Evolutionary conservation across 2,888 invertebrate species (phyloP).

Genomic region (Lepetodrilus schrolli): DNA sequence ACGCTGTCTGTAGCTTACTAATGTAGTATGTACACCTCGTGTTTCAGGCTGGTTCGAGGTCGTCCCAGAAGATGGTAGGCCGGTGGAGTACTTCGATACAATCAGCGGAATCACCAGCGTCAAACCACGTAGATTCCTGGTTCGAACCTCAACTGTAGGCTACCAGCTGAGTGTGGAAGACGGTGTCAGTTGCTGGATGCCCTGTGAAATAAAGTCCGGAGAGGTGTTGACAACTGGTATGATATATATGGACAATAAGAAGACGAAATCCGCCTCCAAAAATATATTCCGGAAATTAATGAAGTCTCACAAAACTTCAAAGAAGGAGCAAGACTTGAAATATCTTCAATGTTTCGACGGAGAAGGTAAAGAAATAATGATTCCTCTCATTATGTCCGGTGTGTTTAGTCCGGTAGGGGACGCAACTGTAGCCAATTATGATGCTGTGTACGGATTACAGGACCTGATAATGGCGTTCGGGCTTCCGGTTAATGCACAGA

Average conservation of each 20-base stretch:
- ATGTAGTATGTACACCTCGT: too few species aligned
- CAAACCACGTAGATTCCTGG: slow-evolving; percentile 62
- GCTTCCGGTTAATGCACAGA: slow-evolving; percentile 64
- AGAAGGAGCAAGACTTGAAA: slow-evolving; percentile 66
- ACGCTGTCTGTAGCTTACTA: too few species aligned
- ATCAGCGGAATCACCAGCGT: slow-evolving; percentile 64
- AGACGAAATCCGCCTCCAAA: slow-evolving; percentile 50
- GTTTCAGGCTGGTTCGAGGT: slow-evolving; percentile 70
- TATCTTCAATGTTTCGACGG: slow-evolving; percentile 68
- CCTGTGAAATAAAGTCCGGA: slow-evolving; percentile 63
- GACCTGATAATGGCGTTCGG: slow-evolving; percentile 66
- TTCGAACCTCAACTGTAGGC: slow-evolving; percentile 65
- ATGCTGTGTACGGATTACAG: slow-evolving; percentile 68
- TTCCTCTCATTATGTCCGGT: slow-evolving; percentile 69
- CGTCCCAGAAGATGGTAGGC: slow-evolving; percentile 66
- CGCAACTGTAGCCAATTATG: slow-evolving; percentile 56
- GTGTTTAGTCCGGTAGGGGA: slow-evolving; percentile 70
- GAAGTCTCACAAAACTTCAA: slow-evolving; percentile 52
- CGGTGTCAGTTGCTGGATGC: slow-evolving; percentile 59
- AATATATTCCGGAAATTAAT: slow-evolving; percentile 62
- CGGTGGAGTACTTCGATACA: slow-evolving; percentile 69
- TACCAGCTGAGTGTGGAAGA: slow-evolving; percentile 62
- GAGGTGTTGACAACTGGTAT: slow-evolving; percentile 63
- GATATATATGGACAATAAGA: slow-evolving; percentile 68
- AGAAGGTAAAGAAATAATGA: slow-evolving; percentile 63